These are phyloP conservation scores for Catostomus latipinnis DNA, from an alignment of 2,797 vertebrate genomes.

Conservation along the genomic window DNA sequence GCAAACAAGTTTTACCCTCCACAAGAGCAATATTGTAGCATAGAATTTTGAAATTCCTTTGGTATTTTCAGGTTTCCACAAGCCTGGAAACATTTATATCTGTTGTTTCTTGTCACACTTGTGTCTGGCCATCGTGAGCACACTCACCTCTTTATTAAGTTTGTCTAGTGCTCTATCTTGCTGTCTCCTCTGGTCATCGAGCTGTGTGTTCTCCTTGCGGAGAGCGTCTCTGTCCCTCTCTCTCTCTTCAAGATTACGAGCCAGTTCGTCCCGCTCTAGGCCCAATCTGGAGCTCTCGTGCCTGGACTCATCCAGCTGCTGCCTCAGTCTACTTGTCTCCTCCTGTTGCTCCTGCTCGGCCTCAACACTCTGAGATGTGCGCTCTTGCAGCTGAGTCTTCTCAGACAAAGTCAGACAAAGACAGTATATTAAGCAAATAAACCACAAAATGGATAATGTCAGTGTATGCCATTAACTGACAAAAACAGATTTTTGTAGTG, in stretches of 20 bases:
- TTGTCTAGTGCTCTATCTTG: constrained; percentile 85
- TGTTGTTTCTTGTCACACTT: not conserved
- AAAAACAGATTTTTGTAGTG: not conserved
- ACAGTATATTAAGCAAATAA: not conserved
- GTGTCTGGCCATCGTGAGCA: too few relatives aligned
- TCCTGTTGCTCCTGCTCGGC: constrained; percentile 83
- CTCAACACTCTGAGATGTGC: constrained; percentile 77
- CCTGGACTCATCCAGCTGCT: constrained; percentile 85
- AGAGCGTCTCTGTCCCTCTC: constrained; percentile 84
- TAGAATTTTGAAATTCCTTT: too few relatives aligned
- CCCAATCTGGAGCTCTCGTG: constrained; percentile 75
- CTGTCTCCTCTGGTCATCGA: constrained; percentile 85
- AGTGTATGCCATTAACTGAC: not conserved
- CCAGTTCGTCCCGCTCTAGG: constrained; percentile 81
- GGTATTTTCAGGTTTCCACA: too few relatives aligned
- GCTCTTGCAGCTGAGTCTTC: constrained; percentile 79
- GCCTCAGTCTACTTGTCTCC: constrained; percentile 79
- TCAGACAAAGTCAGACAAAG: not conserved
- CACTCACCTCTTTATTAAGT: constrained; percentile 83
- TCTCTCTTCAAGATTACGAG: constrained; percentile 75
- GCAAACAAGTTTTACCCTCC: too few relatives aligned
- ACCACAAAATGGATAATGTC: not conserved
- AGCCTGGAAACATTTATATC: not conserved
- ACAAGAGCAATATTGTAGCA: too few relatives aligned
- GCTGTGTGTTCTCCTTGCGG: constrained; percentile 76